Evolutionary conservation across 2,797 vertebrate species (phyloP), one percentile per base, ranked within the genome.

Genomic region (Acomys russatus): DNA sequence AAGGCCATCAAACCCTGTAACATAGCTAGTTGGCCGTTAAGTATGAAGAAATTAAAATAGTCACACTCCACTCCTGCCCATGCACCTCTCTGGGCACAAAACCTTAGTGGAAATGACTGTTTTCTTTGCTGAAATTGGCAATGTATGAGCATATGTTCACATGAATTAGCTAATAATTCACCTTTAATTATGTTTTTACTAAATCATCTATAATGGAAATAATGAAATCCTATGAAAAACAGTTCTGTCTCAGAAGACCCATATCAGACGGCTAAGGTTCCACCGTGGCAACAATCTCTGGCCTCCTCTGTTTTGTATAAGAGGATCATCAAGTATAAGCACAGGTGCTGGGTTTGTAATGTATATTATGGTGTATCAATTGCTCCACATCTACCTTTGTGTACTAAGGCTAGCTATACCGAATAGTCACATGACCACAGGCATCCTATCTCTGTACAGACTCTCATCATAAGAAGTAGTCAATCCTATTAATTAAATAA

Each of bases 141-240:
- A 68, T 63, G 66, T 76, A 49, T 63, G 2, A n/a, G 25, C 30
- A 35, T 85, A 30, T 64, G 14, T 17, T 49, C 78, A 11, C 22
- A 56, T 70, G 3, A 56, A 3, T 73, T 44, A 83, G 9, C 14
- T 63, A 83, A 18, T 54, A 78, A 78, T 54, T 9, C 9, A 78
- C 44, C 94, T 64, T 74, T 88, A 93, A n/a, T 78, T 91, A 33
- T 38, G 25, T 33, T 80, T 3, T 63, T 86, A 70, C 44, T 28
- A 91, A 71, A 76, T 51, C 23, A 79, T 74, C 30, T 74, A 9
- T 64, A 61, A 76, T 73, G 35, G 91, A 90, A 94, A 51, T 59
- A 89, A 28, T 14, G 61, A 91, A 91, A 76, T 76, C 11, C 9
- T 9, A 2, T 59, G 35, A 86, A 90, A 70, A 83, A 49, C 49